Evolutionary conservation across 2,888 invertebrate genomes (phyloP), one percentile per base, ranked within the genome.

Genomic region (Polymixis flavicincta): DNA sequence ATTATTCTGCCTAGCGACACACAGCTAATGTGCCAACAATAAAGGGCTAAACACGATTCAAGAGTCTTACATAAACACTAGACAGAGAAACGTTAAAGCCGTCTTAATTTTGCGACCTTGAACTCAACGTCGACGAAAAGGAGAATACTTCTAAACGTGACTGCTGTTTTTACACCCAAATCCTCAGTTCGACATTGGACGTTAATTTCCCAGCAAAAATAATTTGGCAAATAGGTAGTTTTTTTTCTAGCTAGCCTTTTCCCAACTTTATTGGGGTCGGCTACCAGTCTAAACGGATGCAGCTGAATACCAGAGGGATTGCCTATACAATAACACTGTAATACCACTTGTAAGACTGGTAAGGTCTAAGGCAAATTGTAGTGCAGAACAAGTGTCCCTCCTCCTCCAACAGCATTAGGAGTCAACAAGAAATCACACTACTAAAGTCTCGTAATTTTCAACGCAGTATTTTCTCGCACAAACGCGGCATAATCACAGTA

Each of bases 21-120:
- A 45, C 6, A 50, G 13, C 37, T 4, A 9, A 22, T 37, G 11
- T 19, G 14, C 17, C 37, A 37, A 78, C 42, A 63, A 9, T 25
- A 8, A 2, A 52, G 42, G 0, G 28, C 48, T 25, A 9, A 32
- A 37, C 45, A 61, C 71, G 17, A 71, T 42, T 54, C 25, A 42
- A 54, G 11, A 2, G 28, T 19, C 28, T 82, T 66, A 76, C 54
- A 14, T 82, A 80, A 78, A 57, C 17, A 48, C 5, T 14, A 45
- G 5, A 25, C 22, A 25, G 14, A 50, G 50, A 42, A 57, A 55
- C 60, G 55, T 22, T 8, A 57, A 25, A 61, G 7, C 14, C 19
- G 32, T 57, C 42, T 54, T 32, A n/a, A 25, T 28, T 32, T 42
- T 4, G 3, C 22, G 50, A 50, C 83, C 78, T 78, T 82, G 78